phyloP scores from a whole-genome alignment of 2,888 invertebrate species.

The Gandaritis pyraliata region DNA sequence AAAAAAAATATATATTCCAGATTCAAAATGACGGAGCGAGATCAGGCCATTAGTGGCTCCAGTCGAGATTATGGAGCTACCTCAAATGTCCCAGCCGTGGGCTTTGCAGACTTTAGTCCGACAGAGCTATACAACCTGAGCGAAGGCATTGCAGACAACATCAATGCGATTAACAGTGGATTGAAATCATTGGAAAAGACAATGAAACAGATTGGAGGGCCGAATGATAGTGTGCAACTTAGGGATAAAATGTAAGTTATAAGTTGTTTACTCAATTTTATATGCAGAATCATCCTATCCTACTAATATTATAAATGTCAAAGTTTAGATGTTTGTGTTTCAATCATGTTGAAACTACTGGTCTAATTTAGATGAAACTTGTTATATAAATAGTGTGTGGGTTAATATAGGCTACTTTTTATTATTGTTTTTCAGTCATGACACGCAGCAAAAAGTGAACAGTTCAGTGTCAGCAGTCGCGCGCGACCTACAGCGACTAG shows the following conservation, averaged over 20 bases:
- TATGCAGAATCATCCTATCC: too few species aligned
- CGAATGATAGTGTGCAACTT: constrained; percentile 87
- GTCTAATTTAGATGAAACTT: too few species aligned
- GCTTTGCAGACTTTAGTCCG: constrained; percentile 88
- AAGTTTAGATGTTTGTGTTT: too few species aligned
- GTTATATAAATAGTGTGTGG: too few species aligned
- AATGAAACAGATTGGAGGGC: constrained; percentile 89
- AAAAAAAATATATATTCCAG: constrained; percentile 21
- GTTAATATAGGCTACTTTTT: too few species aligned
- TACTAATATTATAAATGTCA: too few species aligned
- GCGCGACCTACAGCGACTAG: constrained; percentile 89
- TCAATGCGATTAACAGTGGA: constrained; percentile 90
- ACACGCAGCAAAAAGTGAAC: constrained; percentile 90
- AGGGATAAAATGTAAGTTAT: constrained; percentile 73
- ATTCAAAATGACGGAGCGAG: constrained; percentile 68
- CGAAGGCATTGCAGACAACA: constrained; percentile 92
- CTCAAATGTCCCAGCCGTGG: constrained; percentile 87
- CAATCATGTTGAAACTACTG: too few species aligned
- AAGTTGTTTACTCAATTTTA: neutral
- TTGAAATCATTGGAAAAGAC: constrained; percentile 89
- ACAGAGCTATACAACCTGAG: constrained; percentile 91
- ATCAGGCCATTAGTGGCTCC: constrained; percentile 70
- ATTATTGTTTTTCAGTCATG: constrained; percentile 82
- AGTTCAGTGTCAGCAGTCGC: constrained; percentile 89
- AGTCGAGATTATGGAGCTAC: constrained; percentile 75